Evolutionary conservation across 2,888 invertebrate species (phyloP).

Genomic region (Conistra vaccinii): DNA sequence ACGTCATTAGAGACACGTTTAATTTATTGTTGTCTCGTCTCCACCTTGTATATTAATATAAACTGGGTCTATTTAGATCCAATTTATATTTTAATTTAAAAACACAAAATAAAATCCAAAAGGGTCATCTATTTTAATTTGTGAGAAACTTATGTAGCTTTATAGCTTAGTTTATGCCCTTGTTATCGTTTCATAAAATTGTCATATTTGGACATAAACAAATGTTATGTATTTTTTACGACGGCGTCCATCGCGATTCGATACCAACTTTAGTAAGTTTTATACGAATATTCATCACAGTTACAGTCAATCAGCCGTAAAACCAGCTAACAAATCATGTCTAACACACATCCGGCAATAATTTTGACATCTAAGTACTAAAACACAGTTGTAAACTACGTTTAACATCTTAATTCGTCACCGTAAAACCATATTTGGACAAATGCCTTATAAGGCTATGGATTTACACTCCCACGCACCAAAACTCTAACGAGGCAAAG

Average conservation of each 20-base stretch:
- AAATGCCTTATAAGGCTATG: constrained; percentile 26
- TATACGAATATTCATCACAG: constrained; percentile 24
- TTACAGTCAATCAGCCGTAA: constrained; percentile 30
- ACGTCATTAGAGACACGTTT: no score
- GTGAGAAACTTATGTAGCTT: neutral
- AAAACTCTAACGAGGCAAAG: constrained; percentile 45
- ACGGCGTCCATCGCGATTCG: constrained; percentile 1
- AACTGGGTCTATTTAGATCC: no score
- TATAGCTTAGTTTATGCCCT: constrained; percentile 14
- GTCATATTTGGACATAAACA: constrained; percentile 22
- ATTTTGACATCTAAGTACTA: constrained; percentile 21
- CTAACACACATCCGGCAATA: constrained; percentile 29
- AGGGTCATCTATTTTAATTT: constrained; percentile 16
- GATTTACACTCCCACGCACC: constrained; percentile 61
- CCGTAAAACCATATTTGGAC: constrained; percentile 49
- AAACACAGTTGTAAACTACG: constrained; percentile 40
- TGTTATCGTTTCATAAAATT: constrained; percentile 31
- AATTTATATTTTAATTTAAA: neutral
- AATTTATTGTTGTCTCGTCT: no score
- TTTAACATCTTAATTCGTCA: constrained; percentile 59
- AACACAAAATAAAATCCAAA: neutral
- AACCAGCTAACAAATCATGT: constrained; percentile 30
- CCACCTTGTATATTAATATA: no score
- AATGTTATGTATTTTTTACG: constrained; percentile 27
- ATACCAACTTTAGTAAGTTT: neutral